Evolutionary conservation across 2,113 vertebrate species (phyloP).

Genomic region (Chaenocephalus aceratus): DNA sequence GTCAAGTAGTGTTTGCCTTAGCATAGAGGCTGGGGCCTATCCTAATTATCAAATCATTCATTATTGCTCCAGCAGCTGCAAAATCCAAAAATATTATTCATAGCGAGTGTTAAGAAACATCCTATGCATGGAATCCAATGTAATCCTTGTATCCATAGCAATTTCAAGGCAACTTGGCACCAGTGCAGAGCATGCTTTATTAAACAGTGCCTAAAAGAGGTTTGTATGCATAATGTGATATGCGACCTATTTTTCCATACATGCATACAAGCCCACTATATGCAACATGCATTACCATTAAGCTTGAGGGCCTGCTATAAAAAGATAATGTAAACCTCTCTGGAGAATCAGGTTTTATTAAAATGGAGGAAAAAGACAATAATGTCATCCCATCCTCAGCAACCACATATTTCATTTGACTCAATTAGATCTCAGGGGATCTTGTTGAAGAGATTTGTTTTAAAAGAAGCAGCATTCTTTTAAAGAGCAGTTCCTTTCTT

Average conservation of each 20-base stretch:
- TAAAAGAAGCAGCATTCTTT: slow-evolving; percentile 38
- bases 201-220: slow-evolving; percentile 63
- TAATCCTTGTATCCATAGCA: slow-evolving; percentile 77
- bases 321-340: slow-evolving; percentile 61
- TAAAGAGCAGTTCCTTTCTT: slow-evolving; percentile 20
- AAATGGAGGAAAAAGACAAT: slow-evolving; percentile 64
- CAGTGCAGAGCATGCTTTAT: slow-evolving; percentile 38
- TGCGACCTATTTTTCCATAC: slow-evolving; percentile 71
- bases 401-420: slow-evolving; percentile 61
- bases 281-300: slow-evolving; percentile 58
- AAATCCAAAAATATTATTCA: slow-evolving; percentile 74
- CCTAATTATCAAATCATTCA: slow-evolving; percentile 70
- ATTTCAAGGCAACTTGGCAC: slow-evolving; percentile 72
- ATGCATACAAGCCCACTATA: slow-evolving; percentile 51
- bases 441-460: slow-evolving; percentile 51
- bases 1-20: slow-evolving; percentile 63
- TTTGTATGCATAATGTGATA: slow-evolving; percentile 67
- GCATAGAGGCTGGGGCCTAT: slow-evolving; percentile 30
- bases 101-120: slow-evolving; percentile 63
- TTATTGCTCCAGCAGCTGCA: slow-evolving; percentile 71
- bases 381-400: slow-evolving; percentile 53
- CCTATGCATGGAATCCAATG: slow-evolving; percentile 66
- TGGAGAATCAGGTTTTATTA: slow-evolving; percentile 69
- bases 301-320: slow-evolving; percentile 66
- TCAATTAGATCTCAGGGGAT: slow-evolving; percentile 53